Base-by-base conservation (phyloP, 92 coral and sea anemone species). In the Nematostella vectensis region DNA sequence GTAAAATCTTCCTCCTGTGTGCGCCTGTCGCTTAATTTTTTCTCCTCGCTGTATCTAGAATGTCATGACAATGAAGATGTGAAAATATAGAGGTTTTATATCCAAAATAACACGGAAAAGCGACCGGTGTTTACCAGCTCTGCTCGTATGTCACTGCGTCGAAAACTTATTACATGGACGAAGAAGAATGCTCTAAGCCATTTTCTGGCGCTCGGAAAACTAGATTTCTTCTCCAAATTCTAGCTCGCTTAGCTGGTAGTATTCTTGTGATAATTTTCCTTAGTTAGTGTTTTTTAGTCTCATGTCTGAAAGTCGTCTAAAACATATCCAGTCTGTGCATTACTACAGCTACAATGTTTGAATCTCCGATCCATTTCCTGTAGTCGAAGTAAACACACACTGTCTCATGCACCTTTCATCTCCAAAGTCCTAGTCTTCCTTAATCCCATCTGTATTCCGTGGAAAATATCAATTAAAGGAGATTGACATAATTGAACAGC, bases 151-250 rank as follows among this genome's bases (percentile, higher is more conserved):
- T 51, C 60, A 38, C 54, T 39, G 3, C 53, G 72, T 29, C 53
- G 37, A 21, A n/a, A 66, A 55, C 62, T 66, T 44, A 66, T 66
- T 66, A 66, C 72, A 66, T 66, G 72, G 44, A 66, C 63, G 31
- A 31, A 9, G 55, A 55, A 31, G 72, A 66, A 66, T 66, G 72
- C 55, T 54, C 53, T 28, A 66, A 54, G 43, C 55, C 43, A 55
- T 54, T 66, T n/a, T n/a, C 51, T 9, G 4, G 23, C 23, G 18
- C 18, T 45, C 4, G 17, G 9, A 22, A 6, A 45, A 4, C 12
- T 8, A 11, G 11, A 9, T 45, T 33, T 33, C 8, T 33, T 33
- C 15, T 33, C 40, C 40, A 33, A 33, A 6, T 33, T 33, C 40
- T 6, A 15, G 15, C 6, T 15, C 40, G 6, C 15, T 6, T 6